phyloP scores from a whole-genome alignment of 2,113 vertebrate genomes.

The Malaclemys terrapin region DNA sequence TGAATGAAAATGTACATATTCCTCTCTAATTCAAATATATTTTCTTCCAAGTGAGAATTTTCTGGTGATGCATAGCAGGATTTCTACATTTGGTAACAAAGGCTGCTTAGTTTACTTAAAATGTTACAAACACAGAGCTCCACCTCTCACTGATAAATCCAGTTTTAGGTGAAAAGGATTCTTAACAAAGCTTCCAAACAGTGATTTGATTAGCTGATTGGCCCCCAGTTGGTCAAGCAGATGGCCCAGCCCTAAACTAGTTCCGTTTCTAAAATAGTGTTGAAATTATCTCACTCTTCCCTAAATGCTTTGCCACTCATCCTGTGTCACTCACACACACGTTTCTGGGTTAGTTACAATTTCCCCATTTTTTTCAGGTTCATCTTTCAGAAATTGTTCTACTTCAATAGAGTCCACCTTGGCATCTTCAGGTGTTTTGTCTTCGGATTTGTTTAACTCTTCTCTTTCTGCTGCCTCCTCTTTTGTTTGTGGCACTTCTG shows the following conservation, averaged over 20 bases:
- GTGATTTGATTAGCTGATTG: slow-evolving; percentile 39
- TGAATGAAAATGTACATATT: slow-evolving; percentile 43
- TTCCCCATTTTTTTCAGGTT: slow-evolving; percentile 79
- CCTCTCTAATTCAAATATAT: slow-evolving; percentile 43
- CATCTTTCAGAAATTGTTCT: slow-evolving; percentile 81
- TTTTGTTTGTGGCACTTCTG: slow-evolving; percentile 65
- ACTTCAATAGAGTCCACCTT: slow-evolving; percentile 78
- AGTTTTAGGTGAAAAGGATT: slow-evolving; percentile 29
- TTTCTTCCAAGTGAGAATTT: slow-evolving; percentile 63
- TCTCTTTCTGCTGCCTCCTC: slow-evolving; percentile 71
- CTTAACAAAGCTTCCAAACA: slow-evolving; percentile 53
- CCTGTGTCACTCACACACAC: slow-evolving; percentile 77
- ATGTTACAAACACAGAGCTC: slow-evolving; percentile 39
- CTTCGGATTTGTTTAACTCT: slow-evolving; percentile 71
- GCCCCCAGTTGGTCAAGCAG: slow-evolving; percentile 55
- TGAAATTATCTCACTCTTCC: slow-evolving; percentile 49
- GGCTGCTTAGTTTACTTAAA: slow-evolving; percentile 49
- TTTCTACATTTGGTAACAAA: slow-evolving; percentile 61
- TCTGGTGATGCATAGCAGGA: slow-evolving; percentile 68
- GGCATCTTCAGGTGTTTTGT: slow-evolving; percentile 47
- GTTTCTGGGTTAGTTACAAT: slow-evolving; percentile 82
- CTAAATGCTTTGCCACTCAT: not conserved
- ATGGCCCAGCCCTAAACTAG: slow-evolving; percentile 71
- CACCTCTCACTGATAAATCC: slow-evolving; percentile 68
- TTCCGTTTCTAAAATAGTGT: slow-evolving; percentile 77